Evolutionary conservation across 1,140 invertebrate genomes (phyloP), one percentile per base, ranked within the genome.

Genomic region (Agrilus planipennis): DNA sequence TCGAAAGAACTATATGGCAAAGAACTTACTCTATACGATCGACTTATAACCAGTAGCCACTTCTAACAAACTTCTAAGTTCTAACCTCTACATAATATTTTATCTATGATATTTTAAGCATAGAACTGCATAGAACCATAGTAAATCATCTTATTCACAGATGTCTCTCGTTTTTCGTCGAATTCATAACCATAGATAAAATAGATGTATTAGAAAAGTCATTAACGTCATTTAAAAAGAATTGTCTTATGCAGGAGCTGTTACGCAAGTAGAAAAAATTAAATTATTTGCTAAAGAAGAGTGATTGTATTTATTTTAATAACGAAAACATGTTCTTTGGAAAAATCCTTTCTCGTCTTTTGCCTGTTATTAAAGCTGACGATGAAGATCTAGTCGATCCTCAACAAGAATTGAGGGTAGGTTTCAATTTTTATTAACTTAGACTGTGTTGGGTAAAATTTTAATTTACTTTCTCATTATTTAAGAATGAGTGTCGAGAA

Each of bases 371-470:
- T 9, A 75, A 69, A 53, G 79, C 79, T 27, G 69, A 61, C 7
- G 76, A 77, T 4, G 73, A 74, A 42, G 78, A 86, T 47, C 50
- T 87, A 25, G 76, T 84, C 10, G 86, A 90, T 61, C 84, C 84
- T 21, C 80, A 83, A 52, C 68, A 71, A 45, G 57, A 61, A 20
- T 58, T 89, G 16, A 71, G 76, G 56, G 81, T 84, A 69, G 62
- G 60, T 40, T 28, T 25, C 12, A n/a, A 16, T 16, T 16, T 25
- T 35, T 19, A 21, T 41, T 20, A 20, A 12, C 22, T 6, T 34
- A 18, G 6, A 9, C 15, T 19, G 19, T 18, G 14, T 19, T 11
- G 17, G 14, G 18, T 41, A 34, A 20, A 34, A 34, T 34, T 42
- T 34, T 17, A 2, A 17, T 22, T 35, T 43, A 22, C 31, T 19